A percentile compares a stretch with the other conserved stretches of the same genome.
Evolutionary conservation across 2,888 invertebrate genomes (phyloP).

Genomic region (Drosophila subsilvestris): DNA sequence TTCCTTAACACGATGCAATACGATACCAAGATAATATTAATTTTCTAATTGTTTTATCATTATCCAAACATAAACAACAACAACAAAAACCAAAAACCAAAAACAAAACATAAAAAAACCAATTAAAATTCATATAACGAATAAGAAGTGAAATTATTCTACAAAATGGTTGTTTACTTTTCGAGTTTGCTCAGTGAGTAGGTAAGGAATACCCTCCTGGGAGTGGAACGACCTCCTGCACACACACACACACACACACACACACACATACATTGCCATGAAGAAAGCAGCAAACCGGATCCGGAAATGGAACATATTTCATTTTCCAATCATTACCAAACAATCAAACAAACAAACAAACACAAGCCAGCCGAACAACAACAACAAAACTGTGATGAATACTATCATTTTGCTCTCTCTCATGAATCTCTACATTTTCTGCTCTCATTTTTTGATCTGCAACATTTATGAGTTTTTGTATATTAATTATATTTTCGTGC

Average conservation of each 20-base stretch:
- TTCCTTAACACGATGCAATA: slow-evolving; percentile 50
- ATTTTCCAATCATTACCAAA: slow-evolving; percentile 25
- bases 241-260: slow-evolving; percentile 11
- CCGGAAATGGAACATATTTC: slow-evolving; percentile 9
- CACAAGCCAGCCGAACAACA: slow-evolving; percentile 52
- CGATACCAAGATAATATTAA: slow-evolving; percentile 30
- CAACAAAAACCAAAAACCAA: slow-evolving; percentile 35
- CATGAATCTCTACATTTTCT: slow-evolving; percentile 33
- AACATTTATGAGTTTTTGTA: slow-evolving; percentile 4
- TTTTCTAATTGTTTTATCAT: slow-evolving; percentile 44
- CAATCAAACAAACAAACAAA: slow-evolving; percentile 2
- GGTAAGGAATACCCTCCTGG: slow-evolving; percentile 7
- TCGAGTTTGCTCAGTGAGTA: slow-evolving; percentile 33
- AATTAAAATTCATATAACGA: slow-evolving; percentile 44
- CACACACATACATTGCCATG: slow-evolving; percentile 38
- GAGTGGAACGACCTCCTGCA: slow-evolving; percentile 8
- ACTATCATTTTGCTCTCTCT: slow-evolving; percentile 53
- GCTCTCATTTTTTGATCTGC: slow-evolving; percentile 20
- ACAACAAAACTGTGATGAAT: slow-evolving; percentile 73
- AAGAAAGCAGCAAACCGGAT: slow-evolving; percentile 35
- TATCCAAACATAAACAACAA: slow-evolving; percentile 41
- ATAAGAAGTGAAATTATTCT: slow-evolving; percentile 35
- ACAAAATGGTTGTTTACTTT: slow-evolving; percentile 71
- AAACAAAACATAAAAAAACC: slow-evolving; percentile 21
- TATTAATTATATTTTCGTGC: slow-evolving; percentile 2